Base-by-base conservation (phyloP, 2,113 vertebrate genomes). In the Brachyistius frenatus region DNA sequence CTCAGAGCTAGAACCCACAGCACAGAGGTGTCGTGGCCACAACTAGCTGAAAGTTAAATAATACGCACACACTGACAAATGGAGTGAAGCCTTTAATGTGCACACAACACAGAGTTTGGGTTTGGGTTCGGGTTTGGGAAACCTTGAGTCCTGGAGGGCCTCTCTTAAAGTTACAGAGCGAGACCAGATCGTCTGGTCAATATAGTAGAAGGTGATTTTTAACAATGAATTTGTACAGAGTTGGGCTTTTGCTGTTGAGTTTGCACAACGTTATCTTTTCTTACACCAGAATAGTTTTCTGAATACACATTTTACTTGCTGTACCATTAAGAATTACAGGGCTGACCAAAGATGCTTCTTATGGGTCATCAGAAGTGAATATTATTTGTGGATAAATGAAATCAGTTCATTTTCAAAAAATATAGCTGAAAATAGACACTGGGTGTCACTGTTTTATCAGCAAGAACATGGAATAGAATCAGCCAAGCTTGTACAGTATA, bases 1-100 rank as follows among this genome's bases (percentile, higher is more conserved):
- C 96, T 72, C 94, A 95, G 89, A 94, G 93, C 76, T 94, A 93
- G 78, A 73, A 6, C 3, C 15, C 5, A 1, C 54, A 30, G 58
- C 54, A 41, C 63, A 30, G 46, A 37, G 73, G 33, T 1, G 9
- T 44, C 47, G n/a, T 57, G 16, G 30, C 55, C 57, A 47, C 83
- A 33, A 3, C 2, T 7, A 16, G 15, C 52, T 37, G 16, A 57
- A n/a, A 73, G 57, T 61, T 41, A 50, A 62, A 75, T 35, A 16
- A 32, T 36, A 41, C 31, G 16, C 66, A 60, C 78, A 52, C 35
- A 44, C 39, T 65, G 9, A 60, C 32, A 47, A 50, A 55, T n/a
- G 30, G 41, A 84, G 23, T 61, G 47, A 85, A 84, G 72, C 16
- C 52, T 47, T n/a, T 33, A 66, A 54, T 15, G 55, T 66, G 39